Conservation (phyloP, 2,113 vertebrate species). For the Cynopterus brachyotis region DNA sequence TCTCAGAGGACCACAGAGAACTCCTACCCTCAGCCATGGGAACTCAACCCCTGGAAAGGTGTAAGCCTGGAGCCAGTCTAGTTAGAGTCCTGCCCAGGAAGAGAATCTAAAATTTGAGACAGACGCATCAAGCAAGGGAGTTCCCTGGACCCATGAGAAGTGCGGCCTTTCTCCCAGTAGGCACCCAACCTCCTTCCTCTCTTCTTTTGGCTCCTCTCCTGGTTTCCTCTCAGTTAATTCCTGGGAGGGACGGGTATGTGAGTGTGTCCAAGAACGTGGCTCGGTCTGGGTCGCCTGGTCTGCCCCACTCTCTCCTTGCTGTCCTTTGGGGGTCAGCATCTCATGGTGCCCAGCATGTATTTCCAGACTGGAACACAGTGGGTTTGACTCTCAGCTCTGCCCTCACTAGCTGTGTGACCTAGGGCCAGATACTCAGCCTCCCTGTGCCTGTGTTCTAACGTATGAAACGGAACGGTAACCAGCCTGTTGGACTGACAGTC, state of each 20-base stretch:
- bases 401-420: background rate
- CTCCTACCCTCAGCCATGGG: background rate
- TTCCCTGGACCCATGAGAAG: background rate
- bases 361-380: background rate
- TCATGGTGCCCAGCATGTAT: background rate
- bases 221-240: background rate
- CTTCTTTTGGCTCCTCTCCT: background rate
- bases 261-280: background rate
- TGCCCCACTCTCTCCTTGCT: background rate
- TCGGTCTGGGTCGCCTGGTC: background rate
- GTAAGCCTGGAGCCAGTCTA: background rate
- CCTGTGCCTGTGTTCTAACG: background rate
- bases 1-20: background rate
- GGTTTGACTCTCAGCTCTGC: background rate
- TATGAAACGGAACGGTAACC: background rate
- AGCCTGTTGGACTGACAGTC: background rate
- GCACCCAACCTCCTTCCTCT: background rate
- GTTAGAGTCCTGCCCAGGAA: background rate
- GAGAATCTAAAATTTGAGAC: background rate
- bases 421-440: background rate
- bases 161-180: background rate
- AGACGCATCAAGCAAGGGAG: background rate
- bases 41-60: background rate
- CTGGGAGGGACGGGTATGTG: rapidly evolving
- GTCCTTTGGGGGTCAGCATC: too few species aligned